These are phyloP conservation scores for Brachionus paranguensis DNA, from an alignment of 1,140 invertebrate genomes.

Conservation along the genomic window DNA sequence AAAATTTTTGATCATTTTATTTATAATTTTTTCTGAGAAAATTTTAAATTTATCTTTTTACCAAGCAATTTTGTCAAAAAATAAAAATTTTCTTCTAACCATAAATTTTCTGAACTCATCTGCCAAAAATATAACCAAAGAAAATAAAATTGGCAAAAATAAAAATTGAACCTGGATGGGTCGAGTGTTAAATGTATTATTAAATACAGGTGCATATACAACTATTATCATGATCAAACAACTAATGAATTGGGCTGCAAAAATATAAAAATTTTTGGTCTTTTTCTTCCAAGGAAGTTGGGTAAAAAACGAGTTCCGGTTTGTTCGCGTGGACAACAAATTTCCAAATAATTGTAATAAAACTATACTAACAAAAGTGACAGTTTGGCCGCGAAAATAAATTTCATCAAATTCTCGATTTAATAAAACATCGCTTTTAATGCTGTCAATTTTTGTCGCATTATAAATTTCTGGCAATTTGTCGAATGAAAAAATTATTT, in stretches of 20 bases:
- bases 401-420: neutral
- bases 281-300: neutral
- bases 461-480: conserved; percentile 2
- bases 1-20: neutral
- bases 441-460: neutral
- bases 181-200: neutral
- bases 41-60: neutral
- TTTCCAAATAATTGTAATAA: neutral
- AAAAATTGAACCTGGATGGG: neutral
- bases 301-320: neutral
- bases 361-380: neutral
- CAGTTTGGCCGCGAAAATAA: neutral
- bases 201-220: neutral
- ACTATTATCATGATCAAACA: neutral
- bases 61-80: conserved; percentile 32
- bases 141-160: neutral
- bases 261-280: conserved; percentile 3
- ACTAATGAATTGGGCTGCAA: neutral
- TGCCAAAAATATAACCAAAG: neutral
- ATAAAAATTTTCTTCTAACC: conserved; percentile 12
- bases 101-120: conserved; percentile 14
- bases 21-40: neutral
- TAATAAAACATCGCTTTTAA: neutral
- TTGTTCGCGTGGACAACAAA: conserved; percentile 19
- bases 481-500: neutral